A percentile compares a stretch with the other conserved stretches of the same genome.
Conservation (phyloP, 2,888 invertebrate genomes). For the Epinotia brunnichana region DNA sequence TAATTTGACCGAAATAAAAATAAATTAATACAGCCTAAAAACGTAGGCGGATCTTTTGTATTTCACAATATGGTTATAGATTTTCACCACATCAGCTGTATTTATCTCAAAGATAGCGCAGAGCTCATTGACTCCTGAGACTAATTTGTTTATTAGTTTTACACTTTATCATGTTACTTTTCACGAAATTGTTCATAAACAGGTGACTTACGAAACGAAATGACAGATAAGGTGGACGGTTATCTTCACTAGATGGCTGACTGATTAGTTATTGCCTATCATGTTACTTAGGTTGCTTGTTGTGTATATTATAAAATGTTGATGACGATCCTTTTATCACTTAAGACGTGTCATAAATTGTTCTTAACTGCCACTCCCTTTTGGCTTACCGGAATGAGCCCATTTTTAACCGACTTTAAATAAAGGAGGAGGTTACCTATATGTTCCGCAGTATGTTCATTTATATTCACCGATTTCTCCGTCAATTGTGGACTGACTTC, state of each 20-base stretch:
- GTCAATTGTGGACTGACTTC: too few relatives aligned
- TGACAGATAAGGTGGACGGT: slow-evolving; percentile 17
- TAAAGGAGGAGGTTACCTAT: too few relatives aligned
- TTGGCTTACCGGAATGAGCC: too few relatives aligned
- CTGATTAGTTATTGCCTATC: slow-evolving; percentile 24
- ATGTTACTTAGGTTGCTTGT: slow-evolving; percentile 12
- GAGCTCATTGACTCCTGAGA: slow-evolving; percentile 33
- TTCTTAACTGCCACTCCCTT: not conserved
- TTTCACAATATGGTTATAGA: slow-evolving; percentile 1
- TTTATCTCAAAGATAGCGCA: slow-evolving; percentile 13
- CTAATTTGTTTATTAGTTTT: slow-evolving; percentile 26
- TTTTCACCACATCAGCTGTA: slow-evolving; percentile 16
- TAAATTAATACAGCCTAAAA: not conserved
- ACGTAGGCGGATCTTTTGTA: not conserved
- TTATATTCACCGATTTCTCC: too few relatives aligned
- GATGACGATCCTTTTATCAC: not conserved
- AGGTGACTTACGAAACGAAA: slow-evolving; percentile 31
- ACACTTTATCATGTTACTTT: slow-evolving; percentile 36
- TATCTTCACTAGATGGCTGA: slow-evolving; percentile 36
- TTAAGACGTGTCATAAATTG: not conserved
- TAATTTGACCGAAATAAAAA: too few relatives aligned
- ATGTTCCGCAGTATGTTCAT: too few relatives aligned
- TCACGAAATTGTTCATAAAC: slow-evolving; percentile 29
- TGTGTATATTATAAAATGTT: not conserved
- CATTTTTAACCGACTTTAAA: too few relatives aligned